A percentile compares a stretch with the other conserved stretches of the same genome.
These are phyloP conservation scores for Centropyge bicolor DNA, from an alignment of 2,797 vertebrate genomes.

Conservation along the genomic window DNA sequence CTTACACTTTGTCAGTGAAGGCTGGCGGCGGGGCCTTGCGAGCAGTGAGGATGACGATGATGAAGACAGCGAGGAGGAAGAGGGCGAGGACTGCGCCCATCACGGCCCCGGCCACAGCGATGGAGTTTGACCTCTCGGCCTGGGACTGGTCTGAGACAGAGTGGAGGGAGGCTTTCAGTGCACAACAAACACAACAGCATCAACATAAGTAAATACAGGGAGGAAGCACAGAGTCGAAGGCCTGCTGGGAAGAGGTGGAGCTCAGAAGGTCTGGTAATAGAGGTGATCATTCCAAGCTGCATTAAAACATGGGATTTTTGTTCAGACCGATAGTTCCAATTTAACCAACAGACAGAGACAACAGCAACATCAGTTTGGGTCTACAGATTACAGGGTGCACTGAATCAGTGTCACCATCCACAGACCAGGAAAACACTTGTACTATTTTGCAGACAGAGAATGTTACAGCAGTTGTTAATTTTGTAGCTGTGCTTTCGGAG, in stretches of 20 bases:
- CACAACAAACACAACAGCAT: slow-evolving; percentile 6
- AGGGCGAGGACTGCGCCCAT: slow-evolving; percentile 95
- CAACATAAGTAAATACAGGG: background rate
- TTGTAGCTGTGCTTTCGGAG: background rate
- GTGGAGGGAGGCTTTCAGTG: slow-evolving; percentile 29
- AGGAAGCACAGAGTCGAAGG: slow-evolving; percentile 1
- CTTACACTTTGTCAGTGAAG: slow-evolving; percentile 95
- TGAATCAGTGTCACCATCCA: background rate
- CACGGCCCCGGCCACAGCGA: slow-evolving; percentile 92
- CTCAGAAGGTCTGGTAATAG: background rate
- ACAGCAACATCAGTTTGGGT: background rate
- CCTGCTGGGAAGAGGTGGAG: background rate
- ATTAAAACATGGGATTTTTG: background rate
- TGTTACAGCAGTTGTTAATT: background rate
- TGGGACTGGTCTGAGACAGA: slow-evolving; percentile 90
- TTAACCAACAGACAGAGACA: background rate
- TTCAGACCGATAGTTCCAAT: background rate
- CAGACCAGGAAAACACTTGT: slow-evolving; percentile 4
- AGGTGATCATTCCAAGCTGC: background rate
- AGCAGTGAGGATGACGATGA: slow-evolving; percentile 91
- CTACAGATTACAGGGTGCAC: background rate
- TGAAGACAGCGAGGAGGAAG: slow-evolving; percentile 94
- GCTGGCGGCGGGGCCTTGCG: slow-evolving; percentile 87
- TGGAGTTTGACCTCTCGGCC: slow-evolving; percentile 89
- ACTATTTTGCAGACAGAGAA: background rate